Base-by-base conservation (phyloP, 92 coral and sea anemone species). In the Blastomussa wellsi region DNA sequence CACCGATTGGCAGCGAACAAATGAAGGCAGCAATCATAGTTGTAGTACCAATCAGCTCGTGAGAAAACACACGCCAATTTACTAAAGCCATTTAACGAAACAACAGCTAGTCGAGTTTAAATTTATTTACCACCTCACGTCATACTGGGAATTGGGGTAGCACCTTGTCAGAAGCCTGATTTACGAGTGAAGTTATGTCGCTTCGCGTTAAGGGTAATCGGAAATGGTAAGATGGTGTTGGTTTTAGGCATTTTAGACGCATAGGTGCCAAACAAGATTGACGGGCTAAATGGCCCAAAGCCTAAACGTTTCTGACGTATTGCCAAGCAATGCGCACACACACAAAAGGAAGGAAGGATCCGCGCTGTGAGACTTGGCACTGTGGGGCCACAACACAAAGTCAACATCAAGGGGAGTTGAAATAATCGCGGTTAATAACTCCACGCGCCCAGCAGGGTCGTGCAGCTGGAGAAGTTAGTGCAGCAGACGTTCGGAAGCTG, bases 121-220 rank as follows among this genome's bases (percentile, higher is more conserved):
- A 49, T 47, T 16, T 15, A 49, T 52, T 44, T 24, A 19, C 74
- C 59, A 14, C 38, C 37, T 53, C 22, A 51, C 81, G 87, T 83
- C 87, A 74, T 37, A 83, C 74, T 74, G 87, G 87, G 87, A 83
- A 74, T 75, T 53, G 87, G 80, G 81, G 53, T 37, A 69, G 49
- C 32, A 48, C 7, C 14, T 70, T 81, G 79, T 35, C 79, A 82
- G 42, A 1, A 32, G 36, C 7, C 79, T 83, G 87, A 83, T 83
- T 83, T 59, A 83, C 80, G 81, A 83, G 77, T 81, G 29, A 26
- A 14, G 42, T 3, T 76, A 52, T 44, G 80, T 74, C 86, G 71
- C 86, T 69, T 71, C n/a, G 69, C 11, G 36, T 11, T 82, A 70
- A 82, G 78, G 35, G 86, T 35, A 49, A 82, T 70, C 86, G 86